phyloP scores from a whole-genome alignment of 2,113 vertebrate genomes.

The Ceyx melanurus region DNA sequence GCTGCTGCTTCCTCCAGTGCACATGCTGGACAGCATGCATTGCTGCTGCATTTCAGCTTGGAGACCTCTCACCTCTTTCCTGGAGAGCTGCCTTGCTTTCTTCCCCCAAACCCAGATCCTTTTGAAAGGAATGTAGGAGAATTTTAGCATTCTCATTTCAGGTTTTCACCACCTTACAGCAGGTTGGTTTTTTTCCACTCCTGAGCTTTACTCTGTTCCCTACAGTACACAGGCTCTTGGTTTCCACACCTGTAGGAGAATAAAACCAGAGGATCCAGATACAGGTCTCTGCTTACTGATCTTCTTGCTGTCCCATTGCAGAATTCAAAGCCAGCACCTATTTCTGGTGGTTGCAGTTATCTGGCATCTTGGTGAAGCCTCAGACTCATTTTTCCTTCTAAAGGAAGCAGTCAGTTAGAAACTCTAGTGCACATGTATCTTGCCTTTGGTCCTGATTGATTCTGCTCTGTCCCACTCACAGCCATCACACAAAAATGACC shows the following conservation, averaged over 20 bases:
- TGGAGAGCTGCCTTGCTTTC: background rate
- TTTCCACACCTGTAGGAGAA: background rate
- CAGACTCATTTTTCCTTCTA: background rate
- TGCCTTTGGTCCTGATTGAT: background rate
- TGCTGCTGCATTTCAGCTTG: background rate
- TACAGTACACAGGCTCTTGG: background rate
- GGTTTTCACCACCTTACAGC: background rate
- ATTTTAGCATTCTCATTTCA: background rate
- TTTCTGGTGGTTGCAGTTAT: background rate
- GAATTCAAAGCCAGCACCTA: background rate
- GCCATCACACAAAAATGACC: no score
- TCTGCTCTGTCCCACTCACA: background rate
- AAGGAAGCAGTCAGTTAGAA: background rate
- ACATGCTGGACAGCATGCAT: background rate
- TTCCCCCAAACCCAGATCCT: background rate
- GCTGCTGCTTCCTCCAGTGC: background rate
- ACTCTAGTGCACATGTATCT: accelerated
- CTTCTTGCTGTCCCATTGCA: background rate
- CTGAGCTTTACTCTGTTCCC: background rate
- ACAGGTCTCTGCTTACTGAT: background rate
- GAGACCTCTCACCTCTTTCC: background rate
- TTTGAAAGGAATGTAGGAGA: background rate
- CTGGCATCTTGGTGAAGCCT: background rate
- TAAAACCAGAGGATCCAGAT: background rate
- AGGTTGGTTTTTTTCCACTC: background rate